Evolutionary conservation across 2,797 vertebrate genomes (phyloP), one percentile per base, ranked within the genome.

Genomic region (Anableps anableps): DNA sequence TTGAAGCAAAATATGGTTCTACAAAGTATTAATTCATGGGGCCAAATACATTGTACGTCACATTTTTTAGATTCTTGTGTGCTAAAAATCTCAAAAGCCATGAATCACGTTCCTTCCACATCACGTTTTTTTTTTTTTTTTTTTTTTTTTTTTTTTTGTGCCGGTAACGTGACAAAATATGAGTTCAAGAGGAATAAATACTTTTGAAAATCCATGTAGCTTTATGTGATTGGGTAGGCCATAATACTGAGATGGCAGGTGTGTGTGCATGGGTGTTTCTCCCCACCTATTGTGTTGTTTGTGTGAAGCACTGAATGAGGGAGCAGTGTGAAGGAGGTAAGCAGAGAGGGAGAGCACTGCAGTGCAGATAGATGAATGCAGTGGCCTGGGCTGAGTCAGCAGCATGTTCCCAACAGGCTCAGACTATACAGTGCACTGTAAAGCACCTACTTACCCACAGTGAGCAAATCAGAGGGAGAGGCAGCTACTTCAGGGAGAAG

Each of bases 351-450:
- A 45, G 92, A 93, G 92, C 92, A 95, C 95, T 96, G 95, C 95
- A 95, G 93, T 95, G 95, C 95, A 95, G 95, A 94, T 95, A 93
- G 91, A 94, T 93, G 93, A 93, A 94, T 95, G 94, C 95, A 95
- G 94, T 91, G 93, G 93, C 90, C 91, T 85, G 82, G 92, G 92
- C 94, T 95, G 95, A 95, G 91, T 96, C 95, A 96, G 95, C 95
- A 95, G 90, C 90, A 88, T 89, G 92, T 85, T 94, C 93, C 93
- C 94, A 91, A 89, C 83, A 91, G 93, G 86, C 92, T 92, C 91
- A 88, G 87, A 88, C 88, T 89, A 88, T 91, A 91, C 92, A 84
- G 90, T 88, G 87, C 90, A 88, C 90, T 91, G 90, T 90, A 83
- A 50, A 91, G 80, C 89, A 85, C 82, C 88, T 89, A 85, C 89